Conservation (phyloP, 2,113 vertebrate genomes). For the Tapirus terrestris region DNA sequence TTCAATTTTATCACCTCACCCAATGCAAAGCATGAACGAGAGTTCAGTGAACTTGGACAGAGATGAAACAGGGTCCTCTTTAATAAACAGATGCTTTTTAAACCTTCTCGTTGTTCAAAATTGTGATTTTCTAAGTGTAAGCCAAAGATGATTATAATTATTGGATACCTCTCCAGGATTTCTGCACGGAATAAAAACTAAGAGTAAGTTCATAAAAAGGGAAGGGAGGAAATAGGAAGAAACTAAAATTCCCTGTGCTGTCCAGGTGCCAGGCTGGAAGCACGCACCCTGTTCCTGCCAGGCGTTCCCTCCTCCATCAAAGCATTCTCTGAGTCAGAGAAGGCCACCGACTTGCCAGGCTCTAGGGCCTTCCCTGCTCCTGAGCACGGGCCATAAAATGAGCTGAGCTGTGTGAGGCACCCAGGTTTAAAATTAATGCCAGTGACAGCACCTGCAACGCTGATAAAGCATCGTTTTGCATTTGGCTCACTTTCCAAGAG, state of each 20-base stretch:
- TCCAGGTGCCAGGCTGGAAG: neutral
- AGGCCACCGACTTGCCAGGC: neutral
- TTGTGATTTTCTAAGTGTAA: neutral
- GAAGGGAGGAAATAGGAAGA: neutral
- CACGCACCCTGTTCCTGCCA: rapidly evolving
- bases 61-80: neutral
- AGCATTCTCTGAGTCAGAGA: neutral
- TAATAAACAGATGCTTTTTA: neutral
- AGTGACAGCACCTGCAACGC: neutral
- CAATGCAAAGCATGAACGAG: conserved; percentile 44
- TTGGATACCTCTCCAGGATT: rapidly evolving
- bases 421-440: neutral
- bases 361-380: rapidly evolving
- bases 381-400: neutral
- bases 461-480: rapidly evolving
- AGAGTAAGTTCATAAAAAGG: neutral
- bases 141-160: neutral
- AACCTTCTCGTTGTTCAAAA: neutral
- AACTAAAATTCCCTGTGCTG: neutral
- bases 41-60: conserved; percentile 56
- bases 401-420: rapidly evolving
- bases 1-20: conserved; percentile 52
- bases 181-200: neutral
- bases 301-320: neutral
- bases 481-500: neutral